Evolutionary conservation across 1,140 invertebrate species (phyloP).

Genomic region (Berghia stephanieae): DNA sequence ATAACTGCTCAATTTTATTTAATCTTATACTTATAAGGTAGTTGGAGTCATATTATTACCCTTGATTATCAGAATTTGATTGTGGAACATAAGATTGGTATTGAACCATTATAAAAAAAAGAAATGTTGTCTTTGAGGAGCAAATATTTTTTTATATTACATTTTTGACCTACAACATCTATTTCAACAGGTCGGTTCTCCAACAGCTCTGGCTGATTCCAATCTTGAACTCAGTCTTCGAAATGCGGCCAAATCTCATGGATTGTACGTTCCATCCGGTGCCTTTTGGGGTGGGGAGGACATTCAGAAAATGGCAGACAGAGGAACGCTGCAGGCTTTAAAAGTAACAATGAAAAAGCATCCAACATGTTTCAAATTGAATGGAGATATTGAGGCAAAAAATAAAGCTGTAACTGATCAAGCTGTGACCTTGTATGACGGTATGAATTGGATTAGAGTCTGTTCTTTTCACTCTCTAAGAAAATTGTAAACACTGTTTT

Average conservation of each 20-base stretch:
- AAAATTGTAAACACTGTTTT: too few relatives aligned
- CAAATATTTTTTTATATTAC: neutral
- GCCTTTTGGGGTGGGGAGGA: slow-evolving; percentile 75
- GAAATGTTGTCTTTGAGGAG: neutral
- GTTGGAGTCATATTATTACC: too few relatives aligned
- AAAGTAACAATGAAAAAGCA: slow-evolving; percentile 74
- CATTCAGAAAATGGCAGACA: slow-evolving; percentile 73
- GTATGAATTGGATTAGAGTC: too few relatives aligned
- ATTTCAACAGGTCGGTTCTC: slow-evolving; percentile 68
- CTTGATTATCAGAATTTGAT: too few relatives aligned
- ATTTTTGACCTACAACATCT: neutral
- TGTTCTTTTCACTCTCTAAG: too few relatives aligned
- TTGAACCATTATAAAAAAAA: neutral
- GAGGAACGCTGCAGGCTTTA: slow-evolving; percentile 70
- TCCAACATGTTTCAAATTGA: slow-evolving; percentile 69
- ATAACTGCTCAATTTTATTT: too few relatives aligned
- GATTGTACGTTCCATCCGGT: slow-evolving; percentile 72
- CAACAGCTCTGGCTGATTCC: slow-evolving; percentile 70
- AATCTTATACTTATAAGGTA: too few relatives aligned
- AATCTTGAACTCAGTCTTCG: slow-evolving; percentile 62
- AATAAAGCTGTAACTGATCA: slow-evolving; percentile 65
- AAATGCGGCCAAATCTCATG: slow-evolving; percentile 60
- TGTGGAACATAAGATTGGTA: neutral
- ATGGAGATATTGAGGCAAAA: slow-evolving; percentile 64
- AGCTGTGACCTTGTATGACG: slow-evolving; percentile 70